Conservation (phyloP, 2,113 vertebrate species). For the Tichodroma muraria region DNA sequence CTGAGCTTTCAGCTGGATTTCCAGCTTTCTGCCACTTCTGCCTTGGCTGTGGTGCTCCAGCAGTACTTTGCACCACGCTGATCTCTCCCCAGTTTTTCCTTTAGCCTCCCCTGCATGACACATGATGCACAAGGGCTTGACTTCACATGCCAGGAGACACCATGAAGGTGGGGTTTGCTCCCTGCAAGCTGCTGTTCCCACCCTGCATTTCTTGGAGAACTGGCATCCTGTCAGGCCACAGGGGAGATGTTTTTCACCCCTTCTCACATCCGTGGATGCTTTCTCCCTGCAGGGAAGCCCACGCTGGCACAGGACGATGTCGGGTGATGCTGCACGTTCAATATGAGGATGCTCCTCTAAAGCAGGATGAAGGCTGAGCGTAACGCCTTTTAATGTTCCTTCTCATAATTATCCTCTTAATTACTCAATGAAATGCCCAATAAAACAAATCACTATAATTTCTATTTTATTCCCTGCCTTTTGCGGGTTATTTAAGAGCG, state of each 20-base stretch:
- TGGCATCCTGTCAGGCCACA: accelerated
- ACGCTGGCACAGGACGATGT: accelerated
- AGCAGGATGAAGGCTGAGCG: not conserved
- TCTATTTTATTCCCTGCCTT: not conserved
- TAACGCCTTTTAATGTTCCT: not conserved
- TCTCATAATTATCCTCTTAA: slow-evolving; percentile 53
- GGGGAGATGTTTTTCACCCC: not conserved
- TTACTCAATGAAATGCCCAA: slow-evolving; percentile 60
- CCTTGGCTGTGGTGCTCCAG: not conserved
- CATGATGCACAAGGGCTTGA: accelerated
- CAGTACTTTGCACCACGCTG: not conserved
- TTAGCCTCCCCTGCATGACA: not conserved
- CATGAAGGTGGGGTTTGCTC: not conserved
- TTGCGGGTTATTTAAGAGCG: not conserved
- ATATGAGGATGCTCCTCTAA: not conserved
- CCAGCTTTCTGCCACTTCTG: not conserved
- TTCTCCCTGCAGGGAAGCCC: not conserved
- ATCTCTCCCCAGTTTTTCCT: not conserved
- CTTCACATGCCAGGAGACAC: accelerated
- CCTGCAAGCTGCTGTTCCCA: not conserved
- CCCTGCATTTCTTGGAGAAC: not conserved
- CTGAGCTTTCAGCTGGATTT: not conserved
- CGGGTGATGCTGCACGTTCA: not conserved
- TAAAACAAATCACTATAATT: slow-evolving; percentile 58
- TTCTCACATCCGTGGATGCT: not conserved